Evolutionary conservation across 2,888 invertebrate species (phyloP).

Genomic region (Sepioteuthis lessoniana): DNA sequence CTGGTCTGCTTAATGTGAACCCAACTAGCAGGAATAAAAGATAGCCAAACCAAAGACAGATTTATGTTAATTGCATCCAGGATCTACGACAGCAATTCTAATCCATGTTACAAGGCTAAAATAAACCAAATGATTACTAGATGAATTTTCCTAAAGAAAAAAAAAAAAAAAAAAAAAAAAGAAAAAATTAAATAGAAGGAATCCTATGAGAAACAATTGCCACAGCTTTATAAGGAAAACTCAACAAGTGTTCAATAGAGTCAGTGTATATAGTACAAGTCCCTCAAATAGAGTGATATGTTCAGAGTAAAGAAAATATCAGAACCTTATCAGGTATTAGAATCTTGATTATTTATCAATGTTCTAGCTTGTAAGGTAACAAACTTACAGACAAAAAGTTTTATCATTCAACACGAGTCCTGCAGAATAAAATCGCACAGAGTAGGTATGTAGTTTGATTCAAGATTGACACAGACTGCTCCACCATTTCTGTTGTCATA

Average conservation of each 20-base stretch:
- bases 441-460: not conserved
- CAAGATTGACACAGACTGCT: not conserved
- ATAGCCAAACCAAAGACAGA: constrained; percentile 33
- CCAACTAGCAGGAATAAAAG: not conserved
- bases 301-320: not conserved
- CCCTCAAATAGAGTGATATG: not conserved
- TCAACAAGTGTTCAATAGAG: not conserved
- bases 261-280: not conserved
- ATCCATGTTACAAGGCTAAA: not conserved
- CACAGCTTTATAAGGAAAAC: not conserved
- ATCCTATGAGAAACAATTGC: not conserved
- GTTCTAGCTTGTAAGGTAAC: not conserved
- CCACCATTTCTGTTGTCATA: constrained; percentile 1
- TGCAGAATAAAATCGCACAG: not conserved
- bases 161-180: too few relatives aligned
- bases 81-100: not conserved
- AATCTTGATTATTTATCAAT: not conserved
- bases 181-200: too few relatives aligned
- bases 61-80: constrained; percentile 12
- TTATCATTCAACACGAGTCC: not conserved
- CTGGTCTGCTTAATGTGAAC: not conserved
- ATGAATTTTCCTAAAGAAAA: too few relatives aligned
- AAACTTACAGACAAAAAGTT: not conserved
- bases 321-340: not conserved
- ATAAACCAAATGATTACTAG: not conserved